These are phyloP conservation scores for Antrozous pallidus DNA, from an alignment of 2,797 vertebrate genomes.

Conservation along the genomic window DNA sequence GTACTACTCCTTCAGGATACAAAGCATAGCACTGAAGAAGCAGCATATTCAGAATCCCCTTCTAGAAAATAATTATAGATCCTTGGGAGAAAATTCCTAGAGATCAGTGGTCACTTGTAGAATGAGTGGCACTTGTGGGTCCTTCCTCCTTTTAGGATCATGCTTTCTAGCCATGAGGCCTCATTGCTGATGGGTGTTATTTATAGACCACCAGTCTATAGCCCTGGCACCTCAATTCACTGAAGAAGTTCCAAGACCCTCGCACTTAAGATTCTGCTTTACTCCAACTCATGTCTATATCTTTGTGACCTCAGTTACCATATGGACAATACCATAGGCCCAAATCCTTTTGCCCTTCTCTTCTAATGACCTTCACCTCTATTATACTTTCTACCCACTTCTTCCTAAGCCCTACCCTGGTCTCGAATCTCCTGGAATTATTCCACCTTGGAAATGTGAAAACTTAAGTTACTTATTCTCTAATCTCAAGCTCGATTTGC, in stretches of 20 bases:
- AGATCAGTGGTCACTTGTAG: background rate
- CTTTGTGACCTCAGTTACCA: background rate
- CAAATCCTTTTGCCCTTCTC: background rate
- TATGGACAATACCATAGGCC: accelerated
- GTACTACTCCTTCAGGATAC: background rate
- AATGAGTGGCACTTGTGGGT: background rate
- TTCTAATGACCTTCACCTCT: background rate
- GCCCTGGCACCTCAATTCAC: background rate
- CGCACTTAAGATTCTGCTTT: background rate
- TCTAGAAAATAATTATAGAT: background rate
- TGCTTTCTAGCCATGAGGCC: background rate
- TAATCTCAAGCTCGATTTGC: background rate
- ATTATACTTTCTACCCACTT: background rate
- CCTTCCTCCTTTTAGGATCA: background rate
- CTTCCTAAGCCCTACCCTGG: background rate
- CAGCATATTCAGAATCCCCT: background rate
- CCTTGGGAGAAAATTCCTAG: background rate
- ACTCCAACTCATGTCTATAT: background rate
- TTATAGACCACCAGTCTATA: background rate
- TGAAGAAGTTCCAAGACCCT: background rate
- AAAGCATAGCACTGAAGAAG: background rate
- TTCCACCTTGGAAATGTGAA: background rate
- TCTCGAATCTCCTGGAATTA: background rate
- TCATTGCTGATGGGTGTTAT: background rate
- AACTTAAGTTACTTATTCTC: background rate